Conservation (phyloP, 2,888 invertebrate genomes). For the Hypolimnas misippus region DNA sequence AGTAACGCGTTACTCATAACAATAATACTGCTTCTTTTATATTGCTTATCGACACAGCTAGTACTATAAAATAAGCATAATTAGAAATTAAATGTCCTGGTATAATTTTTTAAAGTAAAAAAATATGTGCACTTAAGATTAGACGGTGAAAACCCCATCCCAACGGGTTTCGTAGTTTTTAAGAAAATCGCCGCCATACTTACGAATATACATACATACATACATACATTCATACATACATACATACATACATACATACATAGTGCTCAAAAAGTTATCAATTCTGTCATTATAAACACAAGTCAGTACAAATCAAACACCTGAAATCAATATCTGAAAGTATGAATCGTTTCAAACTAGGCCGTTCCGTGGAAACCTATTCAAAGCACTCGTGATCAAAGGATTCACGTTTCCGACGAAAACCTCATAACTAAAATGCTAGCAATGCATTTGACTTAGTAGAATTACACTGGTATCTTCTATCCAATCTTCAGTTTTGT, state of each 20-base stretch:
- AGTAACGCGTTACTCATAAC: too few species aligned
- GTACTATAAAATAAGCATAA: too few species aligned
- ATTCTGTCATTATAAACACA: neutral
- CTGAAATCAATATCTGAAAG: neutral
- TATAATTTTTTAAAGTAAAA: too few species aligned
- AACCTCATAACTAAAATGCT: slow-evolving; percentile 30
- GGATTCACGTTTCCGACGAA: slow-evolving; percentile 33
- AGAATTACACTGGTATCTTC: slow-evolving; percentile 22
- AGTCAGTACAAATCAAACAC: neutral
- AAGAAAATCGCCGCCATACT: too few species aligned
- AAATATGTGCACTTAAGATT: too few species aligned
- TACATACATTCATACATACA: too few species aligned
- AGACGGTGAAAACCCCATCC: too few species aligned
- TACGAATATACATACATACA: too few species aligned
- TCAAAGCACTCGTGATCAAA: slow-evolving; percentile 34
- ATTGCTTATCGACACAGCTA: too few species aligned
- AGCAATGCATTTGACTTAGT: slow-evolving; percentile 23
- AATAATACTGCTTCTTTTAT: too few species aligned
- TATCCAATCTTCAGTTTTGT: slow-evolving; percentile 15
- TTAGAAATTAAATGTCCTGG: too few species aligned
- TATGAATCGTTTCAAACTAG: neutral
- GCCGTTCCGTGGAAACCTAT: neutral
- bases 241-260: neutral
- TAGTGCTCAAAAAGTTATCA: neutral
- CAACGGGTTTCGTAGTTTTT: too few species aligned